A percentile compares a stretch with the other conserved stretches of the same genome.
phyloP scores from a whole-genome alignment of 2,888 invertebrate genomes.

The Drepanosiphum platanoidis region DNA sequence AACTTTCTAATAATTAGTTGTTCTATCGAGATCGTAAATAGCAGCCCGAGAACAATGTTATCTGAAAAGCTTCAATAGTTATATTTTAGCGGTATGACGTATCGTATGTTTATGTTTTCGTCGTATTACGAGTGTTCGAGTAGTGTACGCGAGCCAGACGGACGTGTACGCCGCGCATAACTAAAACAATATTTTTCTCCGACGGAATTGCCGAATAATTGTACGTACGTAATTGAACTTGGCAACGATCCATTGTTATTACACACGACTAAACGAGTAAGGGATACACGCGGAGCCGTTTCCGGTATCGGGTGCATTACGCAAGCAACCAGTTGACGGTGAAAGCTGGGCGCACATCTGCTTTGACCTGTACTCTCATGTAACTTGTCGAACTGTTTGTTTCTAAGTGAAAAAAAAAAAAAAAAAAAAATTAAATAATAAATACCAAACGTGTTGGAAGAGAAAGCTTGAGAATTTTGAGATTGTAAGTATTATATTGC shows the following conservation, averaged over 20 bases:
- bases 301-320: slow-evolving; percentile 48
- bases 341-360: slow-evolving; percentile 58
- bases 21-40: neutral
- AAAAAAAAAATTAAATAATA: slow-evolving; percentile 9
- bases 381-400: slow-evolving; percentile 60
- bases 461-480: slow-evolving; percentile 56
- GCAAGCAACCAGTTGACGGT: slow-evolving; percentile 56
- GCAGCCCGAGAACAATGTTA: neutral
- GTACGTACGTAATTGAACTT: slow-evolving; percentile 21
- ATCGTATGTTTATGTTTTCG: neutral
- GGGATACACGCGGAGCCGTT: slow-evolving; percentile 31
- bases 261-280: neutral
- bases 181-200: neutral
- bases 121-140: neutral
- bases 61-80: neutral
- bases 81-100: neutral
- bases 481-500: neutral
- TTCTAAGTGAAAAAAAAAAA: slow-evolving; percentile 31
- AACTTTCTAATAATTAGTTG: slow-evolving; percentile 21
- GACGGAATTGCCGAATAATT: neutral
- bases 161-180: neutral
- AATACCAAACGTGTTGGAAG: slow-evolving; percentile 51
- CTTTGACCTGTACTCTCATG: slow-evolving; percentile 52
- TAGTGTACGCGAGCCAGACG: too few species aligned
- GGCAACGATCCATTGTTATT: slow-evolving; percentile 26